A percentile compares a stretch with the other conserved stretches of the same genome.
Conservation (phyloP, 2,888 invertebrate genomes). For the Apamea epomidion region DNA sequence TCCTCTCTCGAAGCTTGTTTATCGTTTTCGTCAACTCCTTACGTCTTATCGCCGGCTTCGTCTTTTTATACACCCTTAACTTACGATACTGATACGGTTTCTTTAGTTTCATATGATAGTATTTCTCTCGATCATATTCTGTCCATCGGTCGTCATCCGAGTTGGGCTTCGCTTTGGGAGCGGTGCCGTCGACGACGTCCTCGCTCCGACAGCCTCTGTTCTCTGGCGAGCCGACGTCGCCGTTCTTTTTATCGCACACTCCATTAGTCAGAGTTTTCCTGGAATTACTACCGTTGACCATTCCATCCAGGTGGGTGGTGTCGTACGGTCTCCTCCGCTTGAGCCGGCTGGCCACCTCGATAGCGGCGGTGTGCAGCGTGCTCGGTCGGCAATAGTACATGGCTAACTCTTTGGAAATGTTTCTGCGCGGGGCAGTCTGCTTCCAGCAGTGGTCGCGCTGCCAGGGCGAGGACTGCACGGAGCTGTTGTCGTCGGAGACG, state of each 20-base stretch:
- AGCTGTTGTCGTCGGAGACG: slow-evolving; percentile 97
- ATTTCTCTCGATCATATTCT: slow-evolving; percentile 84
- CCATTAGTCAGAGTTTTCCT: slow-evolving; percentile 76
- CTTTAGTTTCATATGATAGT: slow-evolving; percentile 89
- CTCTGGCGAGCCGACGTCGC: slow-evolving; percentile 76
- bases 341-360: slow-evolving; percentile 84
- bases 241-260: slow-evolving; percentile 79
- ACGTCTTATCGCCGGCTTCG: slow-evolving; percentile 79
- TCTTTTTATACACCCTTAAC: slow-evolving; percentile 88
- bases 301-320: slow-evolving; percentile 71
- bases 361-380: slow-evolving; percentile 84
- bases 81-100: slow-evolving; percentile 89
- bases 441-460: slow-evolving; percentile 97
- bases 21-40: slow-evolving; percentile 81
- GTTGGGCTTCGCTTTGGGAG: slow-evolving; percentile 69
- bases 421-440: slow-evolving; percentile 94
- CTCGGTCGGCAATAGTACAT: slow-evolving; percentile 92
- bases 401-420: slow-evolving; percentile 93
- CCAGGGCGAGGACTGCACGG: slow-evolving; percentile 97
- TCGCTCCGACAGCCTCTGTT: slow-evolving; percentile 73
- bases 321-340: slow-evolving; percentile 93
- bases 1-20: slow-evolving; percentile 82
- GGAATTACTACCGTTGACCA: slow-evolving; percentile 72
- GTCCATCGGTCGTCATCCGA: slow-evolving; percentile 80
- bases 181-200: slow-evolving; percentile 78